Conservation (phyloP, 2,113 vertebrate species). For the Scomber scombrus region DNA sequence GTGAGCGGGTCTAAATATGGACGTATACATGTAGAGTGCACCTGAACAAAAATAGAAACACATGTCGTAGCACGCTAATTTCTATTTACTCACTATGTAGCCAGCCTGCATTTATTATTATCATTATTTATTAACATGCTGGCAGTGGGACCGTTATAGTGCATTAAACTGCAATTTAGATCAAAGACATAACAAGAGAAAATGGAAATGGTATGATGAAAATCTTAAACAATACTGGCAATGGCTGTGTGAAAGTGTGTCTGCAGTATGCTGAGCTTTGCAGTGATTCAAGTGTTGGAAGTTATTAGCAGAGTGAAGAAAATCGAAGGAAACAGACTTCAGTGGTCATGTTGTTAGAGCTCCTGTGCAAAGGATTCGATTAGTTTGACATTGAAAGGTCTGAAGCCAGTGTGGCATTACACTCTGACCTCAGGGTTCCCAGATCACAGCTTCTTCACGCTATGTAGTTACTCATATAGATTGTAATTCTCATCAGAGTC, state of each 20-base stretch:
- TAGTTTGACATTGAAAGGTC: conserved; percentile 14
- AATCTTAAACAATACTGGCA: conserved; percentile 34
- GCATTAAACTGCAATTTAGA: conserved; percentile 43
- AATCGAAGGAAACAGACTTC: conserved; percentile 61
- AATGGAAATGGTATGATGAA: conserved; percentile 43
- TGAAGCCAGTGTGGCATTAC: neutral
- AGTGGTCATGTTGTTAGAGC: neutral
- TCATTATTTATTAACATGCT: conserved; percentile 53
- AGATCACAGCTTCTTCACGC: conserved; percentile 24
- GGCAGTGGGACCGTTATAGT: conserved; percentile 44
- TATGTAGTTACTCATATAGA: conserved; percentile 2
- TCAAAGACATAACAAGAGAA: conserved; percentile 37
- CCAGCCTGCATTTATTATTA: conserved; percentile 18
- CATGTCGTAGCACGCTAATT: conserved; percentile 36
- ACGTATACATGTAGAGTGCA: conserved; percentile 45
- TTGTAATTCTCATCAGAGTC: neutral
- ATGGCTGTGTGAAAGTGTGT: neutral
- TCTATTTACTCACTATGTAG: conserved; percentile 28
- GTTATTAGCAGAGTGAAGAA: conserved; percentile 47
- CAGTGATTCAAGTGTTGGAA: conserved; percentile 33
- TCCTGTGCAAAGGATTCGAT: conserved; percentile 33
- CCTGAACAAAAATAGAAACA: conserved; percentile 57
- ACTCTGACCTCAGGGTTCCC: conserved; percentile 18
- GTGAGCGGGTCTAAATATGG: conserved; percentile 45
- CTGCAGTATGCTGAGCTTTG: neutral